Evolutionary conservation across 2,113 vertebrate genomes (phyloP).

Genomic region (Brachionichthys hirsutus): DNA sequence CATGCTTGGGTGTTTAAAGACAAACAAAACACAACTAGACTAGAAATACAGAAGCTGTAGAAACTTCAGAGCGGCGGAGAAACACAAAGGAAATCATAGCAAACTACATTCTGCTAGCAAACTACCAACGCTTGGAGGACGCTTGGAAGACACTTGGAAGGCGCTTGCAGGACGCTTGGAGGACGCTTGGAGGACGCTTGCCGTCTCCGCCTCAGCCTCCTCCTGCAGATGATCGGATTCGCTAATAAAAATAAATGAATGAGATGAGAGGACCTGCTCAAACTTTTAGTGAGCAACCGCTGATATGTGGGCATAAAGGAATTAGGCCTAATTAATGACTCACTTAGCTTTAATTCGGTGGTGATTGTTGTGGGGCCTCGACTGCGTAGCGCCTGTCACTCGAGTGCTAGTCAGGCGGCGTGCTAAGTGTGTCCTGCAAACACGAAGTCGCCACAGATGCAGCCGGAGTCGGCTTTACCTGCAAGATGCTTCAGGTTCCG

Average conservation of each 20-base stretch:
- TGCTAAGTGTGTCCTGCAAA: constrained; percentile 46
- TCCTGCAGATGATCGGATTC: constrained; percentile 44
- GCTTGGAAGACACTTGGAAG: too few relatives aligned
- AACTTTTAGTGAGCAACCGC: constrained; percentile 9
- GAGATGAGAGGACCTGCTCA: constrained; percentile 15
- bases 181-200: too few relatives aligned
- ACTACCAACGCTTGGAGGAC: too few relatives aligned
- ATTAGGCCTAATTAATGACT: constrained; percentile 33
- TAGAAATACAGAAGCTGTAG: constrained; percentile 19
- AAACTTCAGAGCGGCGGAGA: constrained; percentile 17
- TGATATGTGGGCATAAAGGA: constrained; percentile 11
- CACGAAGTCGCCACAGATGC: background rate
- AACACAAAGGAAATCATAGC: constrained; percentile 2
- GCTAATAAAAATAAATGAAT: constrained; percentile 23
- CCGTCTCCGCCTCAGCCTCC: background rate
- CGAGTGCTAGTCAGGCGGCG: constrained; percentile 31
- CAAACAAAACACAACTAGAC: background rate
- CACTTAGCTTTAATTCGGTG: constrained; percentile 33
- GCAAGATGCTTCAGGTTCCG: too few relatives aligned
- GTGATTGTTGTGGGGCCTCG: constrained; percentile 29
- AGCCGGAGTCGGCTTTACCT: too few relatives aligned
- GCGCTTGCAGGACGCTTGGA: too few relatives aligned
- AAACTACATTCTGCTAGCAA: background rate
- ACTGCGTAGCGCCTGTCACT: constrained; percentile 34
- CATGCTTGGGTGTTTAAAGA: too few relatives aligned